Conservation (phyloP, 2,888 invertebrate genomes). For the Melanchra persicariae region DNA sequence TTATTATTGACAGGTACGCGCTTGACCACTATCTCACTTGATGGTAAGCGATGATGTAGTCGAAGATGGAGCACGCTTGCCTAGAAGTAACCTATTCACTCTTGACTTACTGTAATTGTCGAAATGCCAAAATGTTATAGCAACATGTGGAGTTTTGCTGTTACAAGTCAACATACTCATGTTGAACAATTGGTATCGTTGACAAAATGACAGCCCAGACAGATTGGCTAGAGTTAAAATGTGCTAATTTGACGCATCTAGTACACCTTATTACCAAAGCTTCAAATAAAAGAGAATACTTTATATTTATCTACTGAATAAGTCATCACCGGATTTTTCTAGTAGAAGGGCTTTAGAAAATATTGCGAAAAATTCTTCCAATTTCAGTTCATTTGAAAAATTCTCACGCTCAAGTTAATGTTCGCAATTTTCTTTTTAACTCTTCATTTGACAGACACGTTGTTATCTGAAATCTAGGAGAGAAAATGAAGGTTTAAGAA, state of each 20-base stretch:
- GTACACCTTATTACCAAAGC: not conserved
- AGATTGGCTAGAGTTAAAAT: too few relatives aligned
- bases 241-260: not conserved
- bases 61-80: too few relatives aligned
- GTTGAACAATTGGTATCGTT: too few relatives aligned
- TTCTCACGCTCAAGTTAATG: conserved; percentile 46
- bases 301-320: conserved; percentile 10
- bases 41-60: too few relatives aligned
- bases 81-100: too few relatives aligned
- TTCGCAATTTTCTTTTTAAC: conserved; percentile 48
- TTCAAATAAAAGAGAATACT: not conserved
- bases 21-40: too few relatives aligned
- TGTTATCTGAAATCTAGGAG: conserved; percentile 29
- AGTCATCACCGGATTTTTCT: conserved; percentile 14
- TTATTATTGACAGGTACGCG: too few relatives aligned
- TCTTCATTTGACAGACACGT: conserved; percentile 29
- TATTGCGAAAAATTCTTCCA: conserved; percentile 23
- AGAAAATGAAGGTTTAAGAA: conserved; percentile 4
- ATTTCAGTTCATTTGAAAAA: conserved; percentile 48
- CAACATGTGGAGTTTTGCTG: too few relatives aligned
- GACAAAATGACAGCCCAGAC: too few relatives aligned
- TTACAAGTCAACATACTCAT: too few relatives aligned
- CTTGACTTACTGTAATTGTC: too few relatives aligned
- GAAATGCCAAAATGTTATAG: too few relatives aligned
- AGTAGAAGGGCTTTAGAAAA: conserved; percentile 24